Base-by-base conservation (phyloP, 2,113 vertebrate genomes). In the Oryctolagus cuniculus region DNA sequence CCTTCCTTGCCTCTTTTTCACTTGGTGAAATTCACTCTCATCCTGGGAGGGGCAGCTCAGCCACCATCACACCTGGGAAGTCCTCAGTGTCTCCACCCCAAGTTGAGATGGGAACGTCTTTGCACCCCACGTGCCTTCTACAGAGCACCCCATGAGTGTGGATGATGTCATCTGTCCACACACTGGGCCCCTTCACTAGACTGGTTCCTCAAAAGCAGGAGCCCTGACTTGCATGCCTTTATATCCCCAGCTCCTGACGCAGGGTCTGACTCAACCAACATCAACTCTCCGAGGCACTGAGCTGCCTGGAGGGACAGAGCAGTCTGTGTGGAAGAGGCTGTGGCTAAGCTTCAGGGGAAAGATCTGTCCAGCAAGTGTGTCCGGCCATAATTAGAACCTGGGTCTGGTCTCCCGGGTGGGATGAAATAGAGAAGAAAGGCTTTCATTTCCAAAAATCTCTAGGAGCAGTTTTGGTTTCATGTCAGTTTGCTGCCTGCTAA, bases 261-360 rank as follows among this genome's bases (percentile, higher is more conserved):
- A 83, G 51, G 51, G 31, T 5, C 5, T 67, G 31, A 34, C 27
- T 83, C 66, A 63, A 22, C 69, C 10, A 55, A 85, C 58, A 78
- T 51, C 75, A 77, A 27, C 80, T 78, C 17, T 36, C 53, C 72
- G 69, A 70, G 69, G 25, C 66, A 22, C 4, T 73, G 49, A 93
- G 15, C 29, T 1, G 0, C 25, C 10, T 5, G 22, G 53, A 80
- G 8, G 53, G 31, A 21, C 34, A 49, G 22, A 36, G 70, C 44
- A 16, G 36, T 10, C 87, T 27, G 4, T 34, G 7, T 0, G 22
- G 36, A 79, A 44, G 27, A n/a, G 27, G 38, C 2, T 0, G 34
- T 15, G 34, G 15, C 38, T 27, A 9, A 1, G 4, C 5, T 16
- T 3, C 24, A 1, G 0, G 0, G 2, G 17, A 38, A 63, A 9